Base-by-base conservation (phyloP, 30 jellyfish, hydroid and myxozoan genomes). In the Hydractinia symbiolongicarpus region DNA sequence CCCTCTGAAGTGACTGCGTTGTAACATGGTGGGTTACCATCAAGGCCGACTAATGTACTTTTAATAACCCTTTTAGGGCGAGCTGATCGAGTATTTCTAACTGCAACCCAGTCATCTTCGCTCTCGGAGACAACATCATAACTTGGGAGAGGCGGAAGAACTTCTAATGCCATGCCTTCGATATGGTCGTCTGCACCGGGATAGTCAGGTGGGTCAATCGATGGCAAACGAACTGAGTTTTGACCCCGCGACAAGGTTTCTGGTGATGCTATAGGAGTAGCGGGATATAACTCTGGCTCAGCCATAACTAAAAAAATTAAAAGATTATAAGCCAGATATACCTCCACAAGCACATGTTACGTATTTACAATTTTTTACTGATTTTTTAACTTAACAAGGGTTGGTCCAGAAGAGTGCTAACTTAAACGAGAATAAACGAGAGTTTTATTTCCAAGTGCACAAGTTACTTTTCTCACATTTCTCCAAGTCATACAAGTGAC, bases 1-100 rank as follows among this genome's bases (percentile, higher is more conserved):
- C 85, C 81, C 30, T 77, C 85, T n/a, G 85, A 77, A 9, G 76
- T 77, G 5, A 77, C 85, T 52, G 76, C 77, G 51, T 54, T 58
- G 58, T 77, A 77, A 77, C 80, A 52, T 30, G 85, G 85, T 53
- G 85, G 85, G 8, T 77, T 55, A 9, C 77, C 79, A 56, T 77
- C 55, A 15, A 15, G 14, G 15, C 57, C 57, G 53, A 54, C 78
- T 57, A 55, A 58, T 53, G 15, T 55, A 10, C 16, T 9, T 21
- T 50, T 9, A n/a, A 55, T 13, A 3, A 19, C 74, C 66, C 84
- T 14, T 6, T 67, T 49, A 5, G 68, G 60, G 16, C 69, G 69
- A 0, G 93, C 86, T 5, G 96, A 90, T 10, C 90, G 90, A 4
- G 91, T 88, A 5, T 87, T 81, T 17, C 51, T 83, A 44, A 83